Percentiles rank a stretch among this genome's conserved stretches.
Conservation (phyloP, 2,888 invertebrate genomes). For the Macrosoma leucophasiata region DNA sequence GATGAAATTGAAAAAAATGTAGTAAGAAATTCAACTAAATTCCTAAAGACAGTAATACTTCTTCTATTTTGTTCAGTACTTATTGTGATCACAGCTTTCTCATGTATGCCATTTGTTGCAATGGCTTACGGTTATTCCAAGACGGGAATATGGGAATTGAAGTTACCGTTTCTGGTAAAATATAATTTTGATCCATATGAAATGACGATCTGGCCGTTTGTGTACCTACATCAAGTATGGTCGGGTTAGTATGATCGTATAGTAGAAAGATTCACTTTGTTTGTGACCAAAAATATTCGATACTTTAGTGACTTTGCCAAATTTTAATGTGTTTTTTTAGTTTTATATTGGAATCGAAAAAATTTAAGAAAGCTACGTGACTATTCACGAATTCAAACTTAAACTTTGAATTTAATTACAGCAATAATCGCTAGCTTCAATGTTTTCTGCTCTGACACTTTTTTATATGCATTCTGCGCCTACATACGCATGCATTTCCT, state of each 20-base stretch:
- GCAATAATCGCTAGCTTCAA: slow-evolving; percentile 39
- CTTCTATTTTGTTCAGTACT: slow-evolving; percentile 29
- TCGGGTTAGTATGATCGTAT: slow-evolving; percentile 52
- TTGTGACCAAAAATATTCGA: too few relatives aligned
- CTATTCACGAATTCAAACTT: too few relatives aligned
- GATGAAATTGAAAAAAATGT: slow-evolving; percentile 26
- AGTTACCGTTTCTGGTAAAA: slow-evolving; percentile 42
- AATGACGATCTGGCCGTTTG: slow-evolving; percentile 33
- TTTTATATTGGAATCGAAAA: too few relatives aligned
- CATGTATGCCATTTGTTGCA: slow-evolving; percentile 34
- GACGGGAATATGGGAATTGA: slow-evolving; percentile 32
- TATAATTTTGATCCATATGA: slow-evolving; percentile 45
- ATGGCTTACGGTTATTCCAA: slow-evolving; percentile 37
- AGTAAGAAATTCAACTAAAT: slow-evolving; percentile 31
- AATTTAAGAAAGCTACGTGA: too few relatives aligned
- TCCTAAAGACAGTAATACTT: slow-evolving; percentile 31
- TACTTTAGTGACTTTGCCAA: too few relatives aligned
- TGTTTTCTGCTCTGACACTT: slow-evolving; percentile 41
- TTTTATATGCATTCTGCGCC: slow-evolving; percentile 44
- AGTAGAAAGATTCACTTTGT: too few relatives aligned
- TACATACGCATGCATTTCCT: slow-evolving; percentile 52
- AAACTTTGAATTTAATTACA: slow-evolving; percentile 37
- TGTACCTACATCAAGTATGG: slow-evolving; percentile 45
- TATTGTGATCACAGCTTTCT: slow-evolving; percentile 36
- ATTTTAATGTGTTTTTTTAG: too few relatives aligned